These are phyloP conservation scores for Ciconia boyciana DNA, from an alignment of 2,113 vertebrate species.

Conservation along the genomic window DNA sequence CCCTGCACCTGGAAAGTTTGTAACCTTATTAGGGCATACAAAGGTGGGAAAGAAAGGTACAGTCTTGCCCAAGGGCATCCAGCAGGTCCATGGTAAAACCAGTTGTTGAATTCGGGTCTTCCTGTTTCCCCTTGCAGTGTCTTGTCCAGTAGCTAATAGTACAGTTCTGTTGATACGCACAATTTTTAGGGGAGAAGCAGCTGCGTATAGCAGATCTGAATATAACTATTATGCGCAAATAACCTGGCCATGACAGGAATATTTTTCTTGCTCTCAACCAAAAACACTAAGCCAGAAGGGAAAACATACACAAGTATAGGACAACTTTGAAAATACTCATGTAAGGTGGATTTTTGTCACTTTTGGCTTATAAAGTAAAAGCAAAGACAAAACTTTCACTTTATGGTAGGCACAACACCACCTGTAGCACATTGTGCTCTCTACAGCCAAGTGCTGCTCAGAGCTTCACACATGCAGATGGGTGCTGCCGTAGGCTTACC, in stretches of 20 bases:
- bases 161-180: neutral
- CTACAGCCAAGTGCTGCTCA: neutral
- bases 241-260: neutral
- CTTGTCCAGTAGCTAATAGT: neutral
- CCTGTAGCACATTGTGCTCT: neutral
- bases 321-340: neutral
- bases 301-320: neutral
- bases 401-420: neutral
- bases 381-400: neutral
- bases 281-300: neutral
- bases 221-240: neutral
- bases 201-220: neutral
- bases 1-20: neutral
- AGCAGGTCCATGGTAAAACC: neutral
- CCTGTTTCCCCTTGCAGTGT: neutral
- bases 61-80: neutral
- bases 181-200: neutral
- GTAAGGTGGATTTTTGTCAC: neutral
- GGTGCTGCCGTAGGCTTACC: neutral
- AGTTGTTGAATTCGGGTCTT: neutral
- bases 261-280: neutral
- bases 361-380: neutral
- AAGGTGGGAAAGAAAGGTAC: neutral
- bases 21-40: neutral
- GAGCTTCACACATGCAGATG: fast-evolving